Base-by-base conservation (phyloP, 2,113 vertebrate genomes). In the Nesogale talazaci region DNA sequence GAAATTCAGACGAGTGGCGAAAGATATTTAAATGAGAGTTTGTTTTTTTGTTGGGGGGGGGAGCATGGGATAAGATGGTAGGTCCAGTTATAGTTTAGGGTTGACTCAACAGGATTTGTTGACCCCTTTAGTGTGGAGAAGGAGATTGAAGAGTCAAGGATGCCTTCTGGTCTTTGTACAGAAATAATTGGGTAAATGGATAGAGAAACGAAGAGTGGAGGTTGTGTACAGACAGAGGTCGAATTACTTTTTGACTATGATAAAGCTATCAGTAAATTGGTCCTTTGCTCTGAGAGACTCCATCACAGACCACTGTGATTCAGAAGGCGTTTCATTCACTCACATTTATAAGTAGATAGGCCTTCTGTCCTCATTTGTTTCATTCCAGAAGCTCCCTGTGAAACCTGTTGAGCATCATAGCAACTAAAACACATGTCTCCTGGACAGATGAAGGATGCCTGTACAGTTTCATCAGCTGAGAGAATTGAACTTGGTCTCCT, bases 151-250 rank as follows among this genome's bases (percentile, higher is more conserved):
- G n/a, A 82, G 23, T 67, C 31, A 78, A 84, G 11, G 23, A 16
- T 81, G 31, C 15, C 31, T 67, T 46, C 16, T 29, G 29, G 65
- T 3, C 17, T 31, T 82, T 86, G 80, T 70, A n/a, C 27, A 84
- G 22, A 15, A 22, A 61, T 61, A 22, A 22, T 19, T 42, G 22
- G 16, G 22, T 12, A 12, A 27, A 46, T 31, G 8, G 34, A 76
- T 22, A 72, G 87, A 23, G 27, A 22, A 2, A 14, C 11, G 14
- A 0, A 19, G 16, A 20, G 52, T 1, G 1, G 14, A 2, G 12
- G 0, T 3, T 61, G 11, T 27, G 34, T 25, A 82, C 61, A n/a
- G 59, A n/a, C 34, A 42, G 57, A 57, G 14, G 2, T 77, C 67
- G 34, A 38, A 42, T 83, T n/a, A 34, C 11, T 12, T 1, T 29